These are phyloP conservation scores for Melospiza georgiana DNA, from an alignment of 2,113 vertebrate species.

Conservation along the genomic window DNA sequence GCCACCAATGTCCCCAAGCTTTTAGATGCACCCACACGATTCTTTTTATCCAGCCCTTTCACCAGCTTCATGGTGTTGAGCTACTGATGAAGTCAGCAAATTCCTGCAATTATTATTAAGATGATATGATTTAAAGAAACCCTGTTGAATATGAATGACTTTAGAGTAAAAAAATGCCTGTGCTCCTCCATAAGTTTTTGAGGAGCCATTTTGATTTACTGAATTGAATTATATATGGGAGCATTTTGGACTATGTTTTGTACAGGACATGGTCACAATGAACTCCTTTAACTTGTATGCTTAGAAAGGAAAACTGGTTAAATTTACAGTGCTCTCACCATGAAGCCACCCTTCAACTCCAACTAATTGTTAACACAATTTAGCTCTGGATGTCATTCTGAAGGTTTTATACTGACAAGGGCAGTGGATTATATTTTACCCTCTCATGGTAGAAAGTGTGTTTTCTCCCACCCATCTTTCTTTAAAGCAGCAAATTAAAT, in stretches of 20 bases:
- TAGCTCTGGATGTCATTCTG: slow-evolving; percentile 75
- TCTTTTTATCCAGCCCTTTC: neutral
- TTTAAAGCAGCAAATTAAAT: slow-evolving; percentile 60
- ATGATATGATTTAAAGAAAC: slow-evolving; percentile 27
- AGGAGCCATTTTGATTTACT: slow-evolving; percentile 9
- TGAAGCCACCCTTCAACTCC: neutral
- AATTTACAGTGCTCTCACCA: neutral
- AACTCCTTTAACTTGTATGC: neutral
- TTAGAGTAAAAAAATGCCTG: neutral
- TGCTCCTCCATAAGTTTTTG: neutral
- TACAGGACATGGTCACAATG: neutral
- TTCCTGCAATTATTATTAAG: neutral
- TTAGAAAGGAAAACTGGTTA: slow-evolving; percentile 16
- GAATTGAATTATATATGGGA: neutral
- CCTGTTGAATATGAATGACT: neutral
- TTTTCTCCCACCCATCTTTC: slow-evolving; percentile 69
- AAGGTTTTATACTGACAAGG: slow-evolving; percentile 77
- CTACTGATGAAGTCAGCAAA: neutral
- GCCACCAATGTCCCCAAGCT: neutral
- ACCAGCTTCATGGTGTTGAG: neutral
- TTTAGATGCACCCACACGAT: neutral
- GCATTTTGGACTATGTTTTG: neutral
- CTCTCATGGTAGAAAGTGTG: slow-evolving; percentile 68
- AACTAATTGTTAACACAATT: slow-evolving; percentile 78
- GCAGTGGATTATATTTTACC: slow-evolving; percentile 78